Evolutionary conservation across 1,140 invertebrate species (phyloP).

Genomic region (Stenopsyche tienmushanensis): DNA sequence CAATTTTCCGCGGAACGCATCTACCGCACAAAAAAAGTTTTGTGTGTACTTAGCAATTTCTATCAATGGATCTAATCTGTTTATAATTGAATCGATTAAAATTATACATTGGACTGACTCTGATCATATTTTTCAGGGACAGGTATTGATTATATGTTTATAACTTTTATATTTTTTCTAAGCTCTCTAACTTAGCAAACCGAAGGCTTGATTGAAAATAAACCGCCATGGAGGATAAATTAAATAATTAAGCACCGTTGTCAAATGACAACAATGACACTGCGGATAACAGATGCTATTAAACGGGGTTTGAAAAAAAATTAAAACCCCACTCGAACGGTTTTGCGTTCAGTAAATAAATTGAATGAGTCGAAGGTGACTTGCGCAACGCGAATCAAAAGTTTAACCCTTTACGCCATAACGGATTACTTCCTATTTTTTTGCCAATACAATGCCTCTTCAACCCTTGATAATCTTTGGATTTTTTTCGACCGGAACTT

Average conservation of each 20-base stretch:
- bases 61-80: too few species aligned
- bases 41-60: too few species aligned
- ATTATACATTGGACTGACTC: too few species aligned
- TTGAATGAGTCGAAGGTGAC: slow-evolving; percentile 27
- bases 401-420: slow-evolving; percentile 29
- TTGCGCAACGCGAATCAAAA: slow-evolving; percentile 21
- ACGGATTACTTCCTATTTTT: slow-evolving; percentile 38
- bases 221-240: too few species aligned
- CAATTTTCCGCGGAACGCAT: too few species aligned
- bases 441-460: slow-evolving; percentile 15
- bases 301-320: not conserved
- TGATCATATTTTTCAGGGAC: too few species aligned
- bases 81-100: too few species aligned
- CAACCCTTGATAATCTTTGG: slow-evolving; percentile 7
- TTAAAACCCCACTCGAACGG: slow-evolving; percentile 22
- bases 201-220: too few species aligned
- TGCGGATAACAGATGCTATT: slow-evolving; percentile 21
- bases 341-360: not conserved
- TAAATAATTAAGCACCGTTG: not conserved
- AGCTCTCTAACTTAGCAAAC: too few species aligned
- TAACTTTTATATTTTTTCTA: not conserved
- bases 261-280: slow-evolving; percentile 8
- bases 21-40: too few species aligned
- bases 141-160: not conserved
- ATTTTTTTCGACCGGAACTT: slow-evolving; percentile 8